Conservation (phyloP, 2,113 vertebrate genomes). For the Stictonetta naevosa region DNA sequence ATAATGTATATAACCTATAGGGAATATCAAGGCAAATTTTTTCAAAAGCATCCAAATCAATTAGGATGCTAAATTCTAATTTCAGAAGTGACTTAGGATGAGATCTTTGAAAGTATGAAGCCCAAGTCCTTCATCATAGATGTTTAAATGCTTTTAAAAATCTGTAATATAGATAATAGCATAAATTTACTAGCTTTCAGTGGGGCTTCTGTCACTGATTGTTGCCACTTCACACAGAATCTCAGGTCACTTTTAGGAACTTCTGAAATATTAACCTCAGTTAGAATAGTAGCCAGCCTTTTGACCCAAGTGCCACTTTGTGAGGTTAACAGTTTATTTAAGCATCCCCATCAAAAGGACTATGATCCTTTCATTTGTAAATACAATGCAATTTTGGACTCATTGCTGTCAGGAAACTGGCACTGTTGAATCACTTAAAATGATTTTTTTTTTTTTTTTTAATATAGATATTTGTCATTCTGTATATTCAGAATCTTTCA, state of each 20-base stretch:
- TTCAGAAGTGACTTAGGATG: not conserved
- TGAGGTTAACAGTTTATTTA: not conserved
- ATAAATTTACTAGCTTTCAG: not conserved
- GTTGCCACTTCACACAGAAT: not conserved
- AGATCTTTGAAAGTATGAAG: not conserved
- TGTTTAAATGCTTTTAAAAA: not conserved
- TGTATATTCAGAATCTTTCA: not conserved
- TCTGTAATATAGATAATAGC: not conserved
- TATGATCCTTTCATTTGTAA: not conserved
- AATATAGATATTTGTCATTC: not conserved
- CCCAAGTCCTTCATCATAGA: not conserved
- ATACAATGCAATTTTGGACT: not conserved
- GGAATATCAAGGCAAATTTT: not conserved
- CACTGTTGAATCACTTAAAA: not conserved
- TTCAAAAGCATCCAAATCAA: not conserved
- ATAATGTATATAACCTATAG: not conserved
- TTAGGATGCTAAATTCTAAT: not conserved
- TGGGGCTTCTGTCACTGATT: not conserved
- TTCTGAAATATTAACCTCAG: not conserved
- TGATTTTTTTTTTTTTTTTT: not conserved
- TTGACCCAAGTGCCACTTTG: not conserved
- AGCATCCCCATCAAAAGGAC: not conserved
- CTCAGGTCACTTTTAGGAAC: not conserved
- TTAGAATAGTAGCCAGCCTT: not conserved
- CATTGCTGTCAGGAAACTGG: not conserved